These are phyloP conservation scores for Rhingia campestris DNA, from an alignment of 2,888 invertebrate genomes.

Conservation along the genomic window DNA sequence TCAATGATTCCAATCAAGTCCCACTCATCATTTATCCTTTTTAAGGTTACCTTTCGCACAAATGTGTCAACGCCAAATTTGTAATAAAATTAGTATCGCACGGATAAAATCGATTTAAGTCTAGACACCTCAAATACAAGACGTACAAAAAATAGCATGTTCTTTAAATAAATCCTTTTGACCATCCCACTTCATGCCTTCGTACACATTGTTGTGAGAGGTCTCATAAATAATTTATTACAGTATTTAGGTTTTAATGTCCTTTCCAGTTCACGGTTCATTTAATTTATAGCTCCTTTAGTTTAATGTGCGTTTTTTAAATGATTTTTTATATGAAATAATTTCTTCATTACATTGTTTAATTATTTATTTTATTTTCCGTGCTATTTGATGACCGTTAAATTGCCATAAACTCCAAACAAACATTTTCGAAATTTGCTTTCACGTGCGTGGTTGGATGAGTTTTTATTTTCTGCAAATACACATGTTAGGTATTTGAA, in stretches of 20 bases:
- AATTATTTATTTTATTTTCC: neutral
- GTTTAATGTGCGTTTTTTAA: slow-evolving; percentile 33
- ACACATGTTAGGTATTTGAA: no score
- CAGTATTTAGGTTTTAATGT: slow-evolving; percentile 35
- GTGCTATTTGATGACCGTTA: neutral
- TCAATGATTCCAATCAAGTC: no score
- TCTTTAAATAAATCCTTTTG: neutral
- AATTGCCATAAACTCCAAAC: neutral
- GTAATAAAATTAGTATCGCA: neutral
- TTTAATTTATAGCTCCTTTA: slow-evolving; percentile 41
- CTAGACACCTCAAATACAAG: neutral
- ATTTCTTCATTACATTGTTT: neutral
- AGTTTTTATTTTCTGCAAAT: neutral
- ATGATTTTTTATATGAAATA: slow-evolving; percentile 8
- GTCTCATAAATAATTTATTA: slow-evolving; percentile 15
- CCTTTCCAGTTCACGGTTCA: slow-evolving; percentile 24
- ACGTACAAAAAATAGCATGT: neutral
- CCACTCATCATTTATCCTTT: no score
- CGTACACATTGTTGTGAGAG: slow-evolving; percentile 1
- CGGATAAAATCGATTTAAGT: neutral
- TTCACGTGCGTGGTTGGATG: neutral
- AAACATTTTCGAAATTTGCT: neutral
- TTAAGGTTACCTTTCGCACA: neutral
- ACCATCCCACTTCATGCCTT: neutral
- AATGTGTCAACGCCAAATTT: neutral